Evolutionary conservation across 2,888 invertebrate species (phyloP), one percentile per base, ranked within the genome.

Genomic region (Lasioglossum vierecki): DNA sequence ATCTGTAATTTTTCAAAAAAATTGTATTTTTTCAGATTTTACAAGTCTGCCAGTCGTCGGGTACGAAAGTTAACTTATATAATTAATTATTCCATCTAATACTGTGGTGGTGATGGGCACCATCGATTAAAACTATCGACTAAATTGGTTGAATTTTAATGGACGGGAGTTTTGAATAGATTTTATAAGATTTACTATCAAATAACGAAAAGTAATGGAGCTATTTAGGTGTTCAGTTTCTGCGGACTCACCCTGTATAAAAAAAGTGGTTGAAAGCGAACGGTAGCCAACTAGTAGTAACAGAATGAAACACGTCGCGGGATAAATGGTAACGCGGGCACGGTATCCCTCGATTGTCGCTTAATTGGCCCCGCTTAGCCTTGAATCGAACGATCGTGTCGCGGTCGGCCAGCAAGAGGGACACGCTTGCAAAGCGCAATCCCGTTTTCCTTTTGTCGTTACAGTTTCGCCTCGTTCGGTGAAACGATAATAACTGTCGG

Each of bases 381-480:
- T 83, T 84, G 83, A 83, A 83, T 68, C 77, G 41, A 49, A 70
- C 74, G 49, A 68, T 39, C 49, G 82, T 35, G 73, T 80, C 53
- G 80, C 41, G 63, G 46, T 22, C 49, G 44, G 49, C 39, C 63
- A 71, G 49, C 18, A 63, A n/a, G 41, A 39, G 44, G 15, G 70
- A 60, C 66, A 4, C 49, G 53, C 83, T 53, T 46, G 83, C 53
- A 82, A 83, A 83, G 83, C 76, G 72, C 76, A 66, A 82, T 82
- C 30, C 44, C 30, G 73, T 41, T 82, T 83, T 81, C 76, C 71
- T 53, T 53, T 53, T 53, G 53, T 83, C 30, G 15, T 22, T 22
- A n/a, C 44, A 73, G 76, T 71, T 79, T 83, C 79, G 84, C 76
- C 57, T 76, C n/a, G 30, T 63, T 63, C 63, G 57, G 30, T 49